Base-by-base conservation (phyloP, 2,888 invertebrate genomes). In the Hirtodrosophila trivittata region DNA sequence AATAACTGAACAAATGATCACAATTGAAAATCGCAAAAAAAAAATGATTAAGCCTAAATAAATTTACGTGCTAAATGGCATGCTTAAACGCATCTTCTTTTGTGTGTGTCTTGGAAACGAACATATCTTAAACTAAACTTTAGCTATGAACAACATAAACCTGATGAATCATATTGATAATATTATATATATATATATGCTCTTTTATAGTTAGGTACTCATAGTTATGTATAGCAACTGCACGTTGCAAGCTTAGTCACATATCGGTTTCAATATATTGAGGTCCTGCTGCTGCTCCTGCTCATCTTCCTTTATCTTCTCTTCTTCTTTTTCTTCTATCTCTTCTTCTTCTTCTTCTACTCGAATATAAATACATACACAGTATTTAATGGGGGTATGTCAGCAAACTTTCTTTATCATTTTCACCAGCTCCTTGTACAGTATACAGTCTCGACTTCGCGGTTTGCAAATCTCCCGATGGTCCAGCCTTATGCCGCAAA, bases 391-490 rank as follows among this genome's bases (percentile, higher is more conserved):
- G 37, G 52, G 37, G 50, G 37, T 10, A 7, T 9, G 33, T 83
- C 72, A 90, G 78, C 88, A 90, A 73, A 91, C 88, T 84, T 89
- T 89, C 62, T 91, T 90, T 56, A 95, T 94, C 75, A 95, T 91
- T 57, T 92, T 92, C 25, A 93, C 92, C 30, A 95, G 91, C 88
- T 95, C 94, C 41, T 92, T 92, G 89, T 95, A 95, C 1, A 95
- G 90, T 60, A 93, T 92, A 76, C 95, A 95, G 42, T 92, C 90
- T 16, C 95, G 91, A 75, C 94, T 94, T 33, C 94, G 92, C 0
- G 97, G 97, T 89, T 97, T 97, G 91, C 97, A 97, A 60, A 97
- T 95, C 89, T 96, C 95, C 35, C 96, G 91, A 91, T 97, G 97
- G 90, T 97, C 95, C 46, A 95, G 92, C 0, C 94, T 93, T 9